phyloP scores from a whole-genome alignment of 2,888 invertebrate species.

The Syritta pipiens region DNA sequence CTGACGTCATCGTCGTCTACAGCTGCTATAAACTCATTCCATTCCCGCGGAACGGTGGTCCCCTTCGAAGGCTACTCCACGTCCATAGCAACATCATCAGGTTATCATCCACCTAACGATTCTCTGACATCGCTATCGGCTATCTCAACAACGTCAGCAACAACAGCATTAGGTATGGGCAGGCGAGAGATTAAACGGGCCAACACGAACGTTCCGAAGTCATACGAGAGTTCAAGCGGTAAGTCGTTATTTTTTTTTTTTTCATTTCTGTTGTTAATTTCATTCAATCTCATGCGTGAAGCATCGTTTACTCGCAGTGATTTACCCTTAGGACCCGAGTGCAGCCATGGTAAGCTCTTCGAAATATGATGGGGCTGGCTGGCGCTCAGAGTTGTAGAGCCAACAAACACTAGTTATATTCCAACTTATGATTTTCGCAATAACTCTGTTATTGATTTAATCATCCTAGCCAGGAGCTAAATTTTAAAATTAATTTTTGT shows the following conservation, averaged over 20 bases:
- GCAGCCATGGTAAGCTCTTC: too few species aligned
- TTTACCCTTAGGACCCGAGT: constrained; percentile 8
- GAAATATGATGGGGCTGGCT: too few species aligned
- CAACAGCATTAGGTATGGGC: constrained; percentile 74
- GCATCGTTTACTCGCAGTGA: neutral
- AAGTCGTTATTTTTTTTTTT: constrained; percentile 73
- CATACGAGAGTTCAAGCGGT: constrained; percentile 78
- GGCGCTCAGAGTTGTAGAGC: too few species aligned
- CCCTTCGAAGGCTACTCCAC: constrained; percentile 57
- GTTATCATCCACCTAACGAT: constrained; percentile 44
- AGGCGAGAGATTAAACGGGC: constrained; percentile 79
- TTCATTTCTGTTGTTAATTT: constrained; percentile 27
- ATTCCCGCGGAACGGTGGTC: constrained; percentile 57
- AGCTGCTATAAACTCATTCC: constrained; percentile 47
- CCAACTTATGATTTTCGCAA: too few species aligned
- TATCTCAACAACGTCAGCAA: constrained; percentile 43
- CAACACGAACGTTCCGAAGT: constrained; percentile 77
- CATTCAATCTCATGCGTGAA: neutral
- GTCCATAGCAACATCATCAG: constrained; percentile 59
- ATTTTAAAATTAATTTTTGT: too few species aligned
- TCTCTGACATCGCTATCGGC: constrained; percentile 45
- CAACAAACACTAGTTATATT: too few species aligned
- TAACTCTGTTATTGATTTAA: too few species aligned
- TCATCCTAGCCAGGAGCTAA: too few species aligned
- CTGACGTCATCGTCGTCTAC: constrained; percentile 58